Base-by-base conservation (phyloP, 2,888 invertebrate genomes). In the Tetramorium bicarinatum region DNA sequence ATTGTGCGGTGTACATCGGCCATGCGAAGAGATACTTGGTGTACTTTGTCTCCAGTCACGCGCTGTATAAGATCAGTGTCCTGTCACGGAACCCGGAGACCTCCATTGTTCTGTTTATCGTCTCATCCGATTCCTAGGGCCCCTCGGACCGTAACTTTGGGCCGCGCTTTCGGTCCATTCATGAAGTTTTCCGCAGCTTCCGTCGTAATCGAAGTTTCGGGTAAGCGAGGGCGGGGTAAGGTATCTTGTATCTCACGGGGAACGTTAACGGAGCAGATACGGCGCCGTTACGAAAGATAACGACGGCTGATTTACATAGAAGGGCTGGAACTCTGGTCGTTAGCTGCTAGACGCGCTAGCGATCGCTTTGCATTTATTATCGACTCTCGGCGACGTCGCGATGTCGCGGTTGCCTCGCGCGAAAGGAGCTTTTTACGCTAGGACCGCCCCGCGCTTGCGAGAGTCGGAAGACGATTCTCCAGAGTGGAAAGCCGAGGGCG, bases 211-310 rank as follows among this genome's bases (percentile, higher is more conserved):
- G 79, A 80, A 80, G 79, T 80, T 80, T 69, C 59, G 71, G 47
- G 47, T 56, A 59, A 69, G 38, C 71, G 59, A 3, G 21, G 15
- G 15, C n/a, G 47, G 2, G 38, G 47, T 2, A n/a, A 11, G 41
- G 66, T 71, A 80, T 80, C 79, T 80, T 80, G 79, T 80, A 80
- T 80, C 79, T 80, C 79, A 59, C 79, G 79, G 71, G 69, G 79
- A 80, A 80, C 59, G 79, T 80, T 80, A 80, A 47, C 79, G 79
- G 75, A 69, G 44, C 47, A 79, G 82, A 82, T 82, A 75, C 75
- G 82, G 75, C 76, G 82, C 74, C 75, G 76, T 82, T 82, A 59
- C 76, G 82, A 82, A 82, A 82, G 82, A 76, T 82, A 66, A 74
- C 77, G 64, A 74, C 38, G 56, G 82, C 74, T 76, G 76, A 82